Percentiles rank a stretch among this genome's conserved stretches.
These are phyloP conservation scores for Drosophila infuscata DNA, from an alignment of 2,888 invertebrate genomes.

Conservation along the genomic window DNA sequence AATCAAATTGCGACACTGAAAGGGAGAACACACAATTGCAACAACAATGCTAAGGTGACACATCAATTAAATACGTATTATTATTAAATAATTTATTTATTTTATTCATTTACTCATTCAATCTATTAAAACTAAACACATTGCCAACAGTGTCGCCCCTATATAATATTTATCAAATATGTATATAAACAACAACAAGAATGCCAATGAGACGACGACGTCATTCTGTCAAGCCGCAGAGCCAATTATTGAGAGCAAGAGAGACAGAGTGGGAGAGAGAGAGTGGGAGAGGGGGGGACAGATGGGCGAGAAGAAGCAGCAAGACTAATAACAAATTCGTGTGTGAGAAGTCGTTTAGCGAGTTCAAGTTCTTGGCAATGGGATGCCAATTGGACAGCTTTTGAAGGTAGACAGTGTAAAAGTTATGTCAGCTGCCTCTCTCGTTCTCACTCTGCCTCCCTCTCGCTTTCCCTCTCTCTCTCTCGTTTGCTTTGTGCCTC, in stretches of 20 bases:
- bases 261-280: background rate
- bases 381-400: slow-evolving; percentile 53
- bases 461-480: slow-evolving; percentile 1
- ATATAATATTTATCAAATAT: slow-evolving; percentile 13
- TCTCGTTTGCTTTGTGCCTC: background rate
- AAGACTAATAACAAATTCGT: slow-evolving; percentile 19
- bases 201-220: slow-evolving; percentile 60
- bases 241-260: slow-evolving; percentile 21
- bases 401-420: slow-evolving; percentile 52
- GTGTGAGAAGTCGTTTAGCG: slow-evolving; percentile 52
- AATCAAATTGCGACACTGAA: slow-evolving; percentile 11
- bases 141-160: slow-evolving; percentile 17
- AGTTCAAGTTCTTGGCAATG: slow-evolving; percentile 78
- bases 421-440: slow-evolving; percentile 57
- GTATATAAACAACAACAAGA: slow-evolving; percentile 12
- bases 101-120: slow-evolving; percentile 32
- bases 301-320: slow-evolving; percentile 6
- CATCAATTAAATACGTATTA: slow-evolving; percentile 35
- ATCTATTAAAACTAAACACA: slow-evolving; percentile 24
- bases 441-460: slow-evolving; percentile 8
- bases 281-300: slow-evolving; percentile 4
- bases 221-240: slow-evolving; percentile 59
- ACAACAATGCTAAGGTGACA: slow-evolving; percentile 62
- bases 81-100: slow-evolving; percentile 24
- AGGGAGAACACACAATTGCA: slow-evolving; percentile 23